Evolutionary conservation across 2,797 vertebrate genomes (phyloP).

Genomic region (Furcifer pardalis): DNA sequence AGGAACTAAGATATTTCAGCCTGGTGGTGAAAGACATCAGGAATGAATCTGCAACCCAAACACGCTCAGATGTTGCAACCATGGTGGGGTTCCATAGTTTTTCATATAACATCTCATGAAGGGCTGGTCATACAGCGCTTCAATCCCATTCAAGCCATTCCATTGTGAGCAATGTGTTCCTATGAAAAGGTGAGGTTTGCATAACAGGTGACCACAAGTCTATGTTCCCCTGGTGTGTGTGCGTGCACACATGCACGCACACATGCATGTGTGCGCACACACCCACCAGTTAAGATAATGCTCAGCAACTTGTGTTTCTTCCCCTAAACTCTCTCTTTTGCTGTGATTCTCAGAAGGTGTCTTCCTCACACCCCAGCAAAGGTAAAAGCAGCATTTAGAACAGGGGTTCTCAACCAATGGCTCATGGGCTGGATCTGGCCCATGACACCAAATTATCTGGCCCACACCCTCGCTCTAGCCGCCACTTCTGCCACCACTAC

Average conservation of each 20-base stretch:
- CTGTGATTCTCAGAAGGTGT: not conserved
- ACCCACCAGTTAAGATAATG: not conserved
- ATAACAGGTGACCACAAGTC: not conserved
- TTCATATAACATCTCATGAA: not conserved
- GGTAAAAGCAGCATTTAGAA: not conserved
- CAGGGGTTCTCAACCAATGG: too few species aligned
- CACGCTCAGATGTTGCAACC: not conserved
- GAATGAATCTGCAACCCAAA: slow-evolving; percentile 21
- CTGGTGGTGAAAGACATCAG: slow-evolving; percentile 1
- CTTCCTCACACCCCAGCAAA: not conserved
- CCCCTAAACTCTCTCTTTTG: not conserved
- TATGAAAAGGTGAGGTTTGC: not conserved
- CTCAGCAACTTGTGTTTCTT: too few species aligned
- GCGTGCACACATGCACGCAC: too few species aligned
- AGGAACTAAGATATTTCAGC: not conserved
- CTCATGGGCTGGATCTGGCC: too few species aligned
- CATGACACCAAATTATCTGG: too few species aligned
- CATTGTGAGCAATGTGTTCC: not conserved
- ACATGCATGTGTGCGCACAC: too few species aligned
- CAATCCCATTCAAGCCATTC: not conserved
- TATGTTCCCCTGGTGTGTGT: too few species aligned
- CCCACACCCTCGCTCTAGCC: too few species aligned
- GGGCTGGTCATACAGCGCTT: too few species aligned
- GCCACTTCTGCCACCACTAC: too few species aligned
- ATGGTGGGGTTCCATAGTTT: too few species aligned